A percentile compares a stretch with the other conserved stretches of the same genome.
These are phyloP conservation scores for Vannuccia rotundouncinata DNA, from an alignment of 2,888 invertebrate species.

Conservation along the genomic window DNA sequence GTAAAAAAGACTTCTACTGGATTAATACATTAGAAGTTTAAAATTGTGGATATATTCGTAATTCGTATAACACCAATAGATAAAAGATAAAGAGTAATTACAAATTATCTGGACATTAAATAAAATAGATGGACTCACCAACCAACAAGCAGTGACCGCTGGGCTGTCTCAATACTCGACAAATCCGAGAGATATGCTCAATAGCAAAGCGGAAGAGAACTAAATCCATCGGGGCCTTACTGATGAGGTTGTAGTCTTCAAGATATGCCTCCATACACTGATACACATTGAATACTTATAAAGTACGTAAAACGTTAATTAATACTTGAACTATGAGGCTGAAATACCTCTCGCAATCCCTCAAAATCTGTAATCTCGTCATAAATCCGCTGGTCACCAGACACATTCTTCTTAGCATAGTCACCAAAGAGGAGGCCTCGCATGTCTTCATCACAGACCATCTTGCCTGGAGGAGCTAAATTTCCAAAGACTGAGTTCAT, in stretches of 20 bases:
- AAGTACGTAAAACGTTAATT: no score
- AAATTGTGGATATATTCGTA: no score
- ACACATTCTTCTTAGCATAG: conserved; percentile 41
- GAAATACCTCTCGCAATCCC: conserved; percentile 65
- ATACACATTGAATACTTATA: no score
- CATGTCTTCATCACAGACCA: conserved; percentile 50
- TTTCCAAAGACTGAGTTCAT: conserved; percentile 49
- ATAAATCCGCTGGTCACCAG: conserved; percentile 63
- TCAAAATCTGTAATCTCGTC: conserved; percentile 78
- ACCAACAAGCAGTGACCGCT: conserved; percentile 55
- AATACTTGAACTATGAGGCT: neutral
- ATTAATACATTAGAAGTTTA: no score
- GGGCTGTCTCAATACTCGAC: conserved; percentile 54
- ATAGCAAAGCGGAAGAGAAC: conserved; percentile 56
- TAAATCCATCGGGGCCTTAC: conserved; percentile 55
- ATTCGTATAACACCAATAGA: no score
- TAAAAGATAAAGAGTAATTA: no score
- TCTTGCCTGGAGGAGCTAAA: conserved; percentile 47
- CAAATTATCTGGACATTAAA: no score
- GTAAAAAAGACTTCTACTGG: no score
- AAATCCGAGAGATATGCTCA: conserved; percentile 54
- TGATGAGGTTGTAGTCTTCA: conserved; percentile 54
- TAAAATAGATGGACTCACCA: no score
- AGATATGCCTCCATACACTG: conserved; percentile 52
- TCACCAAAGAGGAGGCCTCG: conserved; percentile 55